Conservation (phyloP, 2,888 invertebrate species). For the Calliopum simillimum region DNA sequence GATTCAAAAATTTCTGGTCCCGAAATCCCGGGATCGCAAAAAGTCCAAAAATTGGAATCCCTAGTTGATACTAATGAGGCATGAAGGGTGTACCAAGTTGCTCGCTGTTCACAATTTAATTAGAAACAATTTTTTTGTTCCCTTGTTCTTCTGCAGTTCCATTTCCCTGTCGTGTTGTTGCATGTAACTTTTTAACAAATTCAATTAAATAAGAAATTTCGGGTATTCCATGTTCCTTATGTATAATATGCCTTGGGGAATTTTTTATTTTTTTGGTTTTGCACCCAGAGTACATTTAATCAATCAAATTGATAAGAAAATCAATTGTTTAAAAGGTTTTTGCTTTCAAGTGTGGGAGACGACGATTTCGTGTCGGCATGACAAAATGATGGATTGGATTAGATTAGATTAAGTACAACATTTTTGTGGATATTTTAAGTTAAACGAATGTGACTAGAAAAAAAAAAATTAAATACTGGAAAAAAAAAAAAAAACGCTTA, state of each 20-base stretch:
- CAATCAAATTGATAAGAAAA: constrained; percentile 24
- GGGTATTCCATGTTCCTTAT: background rate
- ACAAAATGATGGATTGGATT: constrained; percentile 14
- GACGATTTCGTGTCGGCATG: background rate
- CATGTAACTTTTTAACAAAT: background rate
- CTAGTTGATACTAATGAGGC: constrained; percentile 29
- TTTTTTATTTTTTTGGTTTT: background rate
- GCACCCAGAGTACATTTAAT: constrained; percentile 15
- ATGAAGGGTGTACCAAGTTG: constrained; percentile 22
- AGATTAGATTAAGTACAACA: constrained; percentile 1
- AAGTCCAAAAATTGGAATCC: too few species aligned
- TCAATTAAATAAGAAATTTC: background rate
- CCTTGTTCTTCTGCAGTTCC: background rate
- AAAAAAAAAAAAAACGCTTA: too few species aligned
- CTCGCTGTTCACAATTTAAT: constrained; percentile 26
- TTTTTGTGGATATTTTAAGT: constrained; percentile 15
- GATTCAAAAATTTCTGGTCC: too few species aligned
- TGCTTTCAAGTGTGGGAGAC: background rate
- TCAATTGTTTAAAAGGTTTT: background rate
- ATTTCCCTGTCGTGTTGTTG: background rate
- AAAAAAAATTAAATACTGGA: background rate
- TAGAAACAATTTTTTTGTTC: constrained; percentile 13
- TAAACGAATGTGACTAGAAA: background rate
- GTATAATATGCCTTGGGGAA: background rate
- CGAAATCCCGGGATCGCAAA: too few species aligned